These are phyloP conservation scores for Xanthia icteritia DNA, from an alignment of 2,888 invertebrate species.

Conservation along the genomic window DNA sequence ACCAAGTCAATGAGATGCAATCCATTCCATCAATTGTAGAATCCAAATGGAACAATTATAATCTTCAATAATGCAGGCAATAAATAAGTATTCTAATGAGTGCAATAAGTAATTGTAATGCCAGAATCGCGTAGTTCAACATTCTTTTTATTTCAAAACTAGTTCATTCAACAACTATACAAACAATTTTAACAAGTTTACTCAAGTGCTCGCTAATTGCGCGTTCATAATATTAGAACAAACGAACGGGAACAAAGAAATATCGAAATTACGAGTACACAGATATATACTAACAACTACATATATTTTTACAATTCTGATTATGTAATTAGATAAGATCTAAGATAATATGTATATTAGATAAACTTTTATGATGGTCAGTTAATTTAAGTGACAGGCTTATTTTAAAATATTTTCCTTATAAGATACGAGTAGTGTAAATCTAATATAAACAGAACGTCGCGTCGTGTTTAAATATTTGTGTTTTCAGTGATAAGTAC, in stretches of 20 bases:
- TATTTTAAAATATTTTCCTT: slow-evolving; percentile 44
- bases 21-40: too few species aligned
- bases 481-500: slow-evolving; percentile 1
- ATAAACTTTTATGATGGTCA: slow-evolving; percentile 61
- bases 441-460: slow-evolving; percentile 45
- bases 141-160: background rate
- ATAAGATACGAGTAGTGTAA: slow-evolving; percentile 55
- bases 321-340: slow-evolving; percentile 51
- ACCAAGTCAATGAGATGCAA: too few species aligned
- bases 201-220: slow-evolving; percentile 33
- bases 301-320: slow-evolving; percentile 24
- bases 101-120: background rate
- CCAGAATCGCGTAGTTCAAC: background rate
- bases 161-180: slow-evolving; percentile 14
- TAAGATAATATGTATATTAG: slow-evolving; percentile 45
- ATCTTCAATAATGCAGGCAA: background rate
- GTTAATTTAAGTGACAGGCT: slow-evolving; percentile 55
- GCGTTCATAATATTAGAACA: background rate
- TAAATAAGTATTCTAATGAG: background rate
- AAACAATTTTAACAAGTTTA: slow-evolving; percentile 36
- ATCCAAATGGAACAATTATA: too few species aligned
- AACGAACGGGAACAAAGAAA: slow-evolving; percentile 9
- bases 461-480: slow-evolving; percentile 45
- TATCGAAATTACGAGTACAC: background rate
- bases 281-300: background rate